Base-by-base conservation (phyloP, 2,113 vertebrate species). In the Rhabdomys dilectus region DNA sequence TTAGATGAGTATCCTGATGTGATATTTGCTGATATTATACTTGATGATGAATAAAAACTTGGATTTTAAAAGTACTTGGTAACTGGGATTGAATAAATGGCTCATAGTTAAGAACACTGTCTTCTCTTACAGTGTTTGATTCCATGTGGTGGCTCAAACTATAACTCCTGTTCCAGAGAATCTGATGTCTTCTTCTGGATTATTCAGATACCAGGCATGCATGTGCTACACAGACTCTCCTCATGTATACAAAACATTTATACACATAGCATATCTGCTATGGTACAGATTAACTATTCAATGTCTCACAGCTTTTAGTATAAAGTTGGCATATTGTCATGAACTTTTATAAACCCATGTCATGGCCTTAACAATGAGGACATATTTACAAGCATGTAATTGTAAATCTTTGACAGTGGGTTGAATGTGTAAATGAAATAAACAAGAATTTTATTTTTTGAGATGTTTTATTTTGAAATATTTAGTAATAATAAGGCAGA, bases 391-490 rank as follows among this genome's bases (percentile, higher is more conserved):
- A 91, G 19, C 1, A 51, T 51, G 48, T 51, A 51, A 51, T 11
- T 51, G 51, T 51, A 51, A 51, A 39, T 17, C 19, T 58, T 51
- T 80, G 24, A 16, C 7, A 73, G 42, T 45, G 95, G 11, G 9
- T 62, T 91, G 51, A 88, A 73, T 36, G 66, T 88, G 13, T 53
- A 39, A 94, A n/a, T 88, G 36, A 68, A 93, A 75, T 12, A 39
- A 89, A 31, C 5, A 62, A 86, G 24, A 48, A 82, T 72, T 93
- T 93, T 39, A 87, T 34, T 76, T 76, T 93, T 85, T 82, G 39
- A 86, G 53, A n/a, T 19, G 1, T 78, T 94, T 86, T 19, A 70
- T 89, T 80, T 68, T 93, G 45, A 96, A 86, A 53, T 29, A 88
- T 84, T 70, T 95, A 86, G 72, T 66, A 82, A 53, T 31, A 0